Percentiles rank a stretch among this genome's conserved stretches.
Evolutionary conservation across 2,888 invertebrate genomes (phyloP).

Genomic region (Agrilus biguttatus): DNA sequence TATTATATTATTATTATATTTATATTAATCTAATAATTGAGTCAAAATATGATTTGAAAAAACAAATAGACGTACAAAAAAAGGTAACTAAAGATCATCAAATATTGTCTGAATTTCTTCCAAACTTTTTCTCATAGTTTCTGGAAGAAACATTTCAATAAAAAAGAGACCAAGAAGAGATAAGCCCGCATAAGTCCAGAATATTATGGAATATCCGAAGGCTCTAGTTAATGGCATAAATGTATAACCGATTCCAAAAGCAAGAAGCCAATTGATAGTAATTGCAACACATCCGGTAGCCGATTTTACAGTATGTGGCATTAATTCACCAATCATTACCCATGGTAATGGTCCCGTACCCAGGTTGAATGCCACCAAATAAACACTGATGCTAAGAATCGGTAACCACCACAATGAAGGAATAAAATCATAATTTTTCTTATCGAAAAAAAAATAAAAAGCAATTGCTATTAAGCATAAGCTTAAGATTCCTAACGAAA

Average conservation of each 20-base stretch:
- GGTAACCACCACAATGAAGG: conserved; percentile 23
- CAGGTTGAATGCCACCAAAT: conserved; percentile 31
- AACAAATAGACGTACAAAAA: no score
- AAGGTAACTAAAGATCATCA: no score
- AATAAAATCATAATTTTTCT: conserved; percentile 26
- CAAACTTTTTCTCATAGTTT: conserved; percentile 37
- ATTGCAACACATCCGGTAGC: conserved; percentile 25
- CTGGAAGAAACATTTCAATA: conserved; percentile 35
- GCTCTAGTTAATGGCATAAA: conserved; percentile 29
- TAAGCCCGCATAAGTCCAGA: conserved; percentile 36
- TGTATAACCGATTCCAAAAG: conserved; percentile 27
- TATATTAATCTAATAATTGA: no score
- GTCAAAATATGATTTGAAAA: no score
- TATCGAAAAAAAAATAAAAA: conserved; percentile 47
- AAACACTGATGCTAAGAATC: conserved; percentile 27
- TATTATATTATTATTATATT: no score
- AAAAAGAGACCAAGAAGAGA: conserved; percentile 34
- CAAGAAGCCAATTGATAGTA: conserved; percentile 30
- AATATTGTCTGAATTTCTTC: conserved; percentile 28
- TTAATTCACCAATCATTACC: conserved; percentile 34
- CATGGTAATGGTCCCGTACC: conserved; percentile 37
- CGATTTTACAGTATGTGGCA: conserved; percentile 31
- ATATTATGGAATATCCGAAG: conserved; percentile 28
- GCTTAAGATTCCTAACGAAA: conserved; percentile 57
- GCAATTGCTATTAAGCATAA: conserved; percentile 51